Evolutionary conservation across 2,888 invertebrate species (phyloP), one percentile per base, ranked within the genome.

Genomic region (Leucophenga montana): DNA sequence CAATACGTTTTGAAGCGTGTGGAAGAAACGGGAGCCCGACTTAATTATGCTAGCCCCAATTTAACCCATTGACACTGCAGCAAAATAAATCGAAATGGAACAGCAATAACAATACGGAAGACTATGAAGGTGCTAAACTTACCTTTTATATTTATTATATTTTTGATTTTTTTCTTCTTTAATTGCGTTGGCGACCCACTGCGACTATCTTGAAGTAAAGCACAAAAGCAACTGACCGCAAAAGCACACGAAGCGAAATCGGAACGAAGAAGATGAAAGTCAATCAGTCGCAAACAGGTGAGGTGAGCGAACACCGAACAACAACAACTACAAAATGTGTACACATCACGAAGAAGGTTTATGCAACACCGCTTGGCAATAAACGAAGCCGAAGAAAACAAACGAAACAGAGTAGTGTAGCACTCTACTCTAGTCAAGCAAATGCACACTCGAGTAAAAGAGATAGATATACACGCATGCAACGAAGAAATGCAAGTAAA

Each of bases 201-300:
- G 50, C 16, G 50, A 50, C 50, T 18, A 18, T 50, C 50, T 50
- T 50, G 1, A 59, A 59, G 14, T 27, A 27, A 33, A 33, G 59
- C 16, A 31, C 14, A 59, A 59, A 31, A 59, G 59, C 59, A 11
- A 59, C 59, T 59, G 33, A 59, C 22, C 4, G 22, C 20, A 33
- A 59, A 33, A 27, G 27, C 59, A 27, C 33, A 27, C 56, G 22
- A 59, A 59, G n/a, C 57, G 31, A 27, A 31, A 13, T n/a, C 3
- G 14, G n/a, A 22, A 33, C 22, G 14, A 4, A 27, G 27, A 16
- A 27, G 31, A 57, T 5, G 57, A 57, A 57, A 57, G 57, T 48
- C 48, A 4, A n/a, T 48, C 48, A 33, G 11, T 11, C 8, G 39
- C 39, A 5, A 11, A 39, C 39, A 39, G 39, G 39, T 39, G 39